Evolutionary conservation across 2,113 vertebrate genomes (phyloP).

Genomic region (Scomber japonicus): DNA sequence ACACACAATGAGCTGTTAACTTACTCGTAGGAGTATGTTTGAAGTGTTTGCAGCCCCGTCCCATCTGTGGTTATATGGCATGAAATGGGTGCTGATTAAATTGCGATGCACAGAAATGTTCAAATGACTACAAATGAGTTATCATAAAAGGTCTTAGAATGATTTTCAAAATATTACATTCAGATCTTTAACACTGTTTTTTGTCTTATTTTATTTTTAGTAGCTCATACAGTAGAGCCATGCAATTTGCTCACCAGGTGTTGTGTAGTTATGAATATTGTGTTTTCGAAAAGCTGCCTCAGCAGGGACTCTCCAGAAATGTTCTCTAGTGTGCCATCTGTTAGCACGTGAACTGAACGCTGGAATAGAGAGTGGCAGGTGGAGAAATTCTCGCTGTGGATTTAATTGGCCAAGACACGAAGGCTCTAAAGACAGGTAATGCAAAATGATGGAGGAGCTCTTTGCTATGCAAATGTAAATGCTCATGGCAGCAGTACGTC

Average conservation of each 20-base stretch:
- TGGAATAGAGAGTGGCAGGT: constrained; percentile 54
- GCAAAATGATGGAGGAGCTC: constrained; percentile 60
- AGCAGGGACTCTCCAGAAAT: constrained; percentile 48
- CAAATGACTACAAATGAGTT: not conserved
- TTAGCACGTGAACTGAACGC: constrained; percentile 38
- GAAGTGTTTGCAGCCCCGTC: not conserved
- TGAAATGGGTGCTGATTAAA: not conserved
- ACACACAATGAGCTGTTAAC: constrained; percentile 11
- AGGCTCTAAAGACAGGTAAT: constrained; percentile 56
- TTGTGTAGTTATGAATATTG: constrained; percentile 34
- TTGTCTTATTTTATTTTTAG: constrained; percentile 9
- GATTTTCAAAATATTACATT: constrained; percentile 6
- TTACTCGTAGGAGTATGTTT: constrained; percentile 3
- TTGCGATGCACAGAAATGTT: not conserved
- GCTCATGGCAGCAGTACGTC: constrained; percentile 36
- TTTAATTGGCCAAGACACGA: constrained; percentile 67
- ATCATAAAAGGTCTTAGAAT: not conserved
- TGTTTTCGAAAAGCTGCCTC: constrained; percentile 40
- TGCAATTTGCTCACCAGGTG: constrained; percentile 41
- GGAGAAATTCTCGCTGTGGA: constrained; percentile 50
- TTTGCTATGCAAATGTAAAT: constrained; percentile 55
- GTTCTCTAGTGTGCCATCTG: constrained; percentile 52
- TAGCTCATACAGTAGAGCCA: not conserved
- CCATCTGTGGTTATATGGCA: not conserved
- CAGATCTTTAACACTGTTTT: not conserved